Evolutionary conservation across 2,888 invertebrate genomes (phyloP).

Genomic region (Chaetogeoica ovagalla): DNA sequence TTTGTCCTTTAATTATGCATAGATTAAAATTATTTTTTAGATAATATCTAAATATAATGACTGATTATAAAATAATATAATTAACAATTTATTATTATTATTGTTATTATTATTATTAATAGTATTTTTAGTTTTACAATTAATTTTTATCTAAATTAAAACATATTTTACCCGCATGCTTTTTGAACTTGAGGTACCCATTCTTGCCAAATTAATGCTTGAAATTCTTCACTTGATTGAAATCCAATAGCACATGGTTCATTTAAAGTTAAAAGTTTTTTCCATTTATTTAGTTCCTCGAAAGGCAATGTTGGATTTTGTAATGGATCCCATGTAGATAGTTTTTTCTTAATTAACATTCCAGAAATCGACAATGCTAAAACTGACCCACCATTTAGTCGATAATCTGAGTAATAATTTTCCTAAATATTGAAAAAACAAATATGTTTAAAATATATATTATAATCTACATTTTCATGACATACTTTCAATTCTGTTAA

Average conservation of each 20-base stretch:
- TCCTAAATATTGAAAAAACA: slow-evolving; percentile 59
- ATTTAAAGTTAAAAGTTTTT: slow-evolving; percentile 64
- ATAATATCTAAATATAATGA: no score
- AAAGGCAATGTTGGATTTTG: slow-evolving; percentile 68
- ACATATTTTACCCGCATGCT: slow-evolving; percentile 70
- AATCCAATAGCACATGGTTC: slow-evolving; percentile 58
- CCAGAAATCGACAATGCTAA: slow-evolving; percentile 83
- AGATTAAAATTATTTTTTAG: no score
- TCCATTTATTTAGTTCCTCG: slow-evolving; percentile 72
- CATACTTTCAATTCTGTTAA: slow-evolving; percentile 65
- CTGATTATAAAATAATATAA: no score
- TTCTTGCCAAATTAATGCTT: slow-evolving; percentile 84
- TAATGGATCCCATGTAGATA: slow-evolving; percentile 81
- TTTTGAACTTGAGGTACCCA: slow-evolving; percentile 82
- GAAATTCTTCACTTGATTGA: slow-evolving; percentile 70
- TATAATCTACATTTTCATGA: slow-evolving; percentile 7
- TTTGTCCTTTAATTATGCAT: no score
- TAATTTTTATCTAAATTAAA: not conserved
- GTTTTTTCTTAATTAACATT: slow-evolving; percentile 75
- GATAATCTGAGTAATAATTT: slow-evolving; percentile 75
- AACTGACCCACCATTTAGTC: slow-evolving; percentile 79
- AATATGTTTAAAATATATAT: slow-evolving; percentile 7
- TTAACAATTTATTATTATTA: no score
- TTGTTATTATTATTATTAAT: no score
- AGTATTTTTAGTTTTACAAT: no score